Conservation (phyloP, 1,140 invertebrate genomes). For the Leguminivora glycinivorella region DNA sequence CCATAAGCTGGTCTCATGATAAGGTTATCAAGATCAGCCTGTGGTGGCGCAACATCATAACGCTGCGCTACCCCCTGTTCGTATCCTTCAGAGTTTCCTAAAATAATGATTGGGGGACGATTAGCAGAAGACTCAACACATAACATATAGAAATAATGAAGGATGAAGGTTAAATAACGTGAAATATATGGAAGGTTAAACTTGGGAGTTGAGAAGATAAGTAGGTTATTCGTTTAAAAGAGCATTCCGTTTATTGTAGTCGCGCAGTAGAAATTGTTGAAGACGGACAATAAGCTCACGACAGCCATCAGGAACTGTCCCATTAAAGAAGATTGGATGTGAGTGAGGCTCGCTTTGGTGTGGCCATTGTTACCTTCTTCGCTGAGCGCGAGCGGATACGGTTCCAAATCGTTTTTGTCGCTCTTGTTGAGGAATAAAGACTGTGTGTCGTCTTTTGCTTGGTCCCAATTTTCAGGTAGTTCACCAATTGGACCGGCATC, state of each 20-base stretch:
- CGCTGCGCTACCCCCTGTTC: conserved; percentile 67
- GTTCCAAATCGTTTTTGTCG: conserved; percentile 78
- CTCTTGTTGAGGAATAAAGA: conserved; percentile 78
- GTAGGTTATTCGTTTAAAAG: not conserved
- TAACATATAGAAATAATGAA: not conserved
- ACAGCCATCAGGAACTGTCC: conserved; percentile 28
- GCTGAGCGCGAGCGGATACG: conserved; percentile 76
- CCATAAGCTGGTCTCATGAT: conserved; percentile 64
- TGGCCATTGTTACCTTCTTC: conserved; percentile 70
- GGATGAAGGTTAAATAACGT: conserved; percentile 9
- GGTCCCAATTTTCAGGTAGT: conserved; percentile 77
- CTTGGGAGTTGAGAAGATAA: not conserved
- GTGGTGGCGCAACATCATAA: conserved; percentile 58
- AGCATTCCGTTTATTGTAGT: conserved; percentile 6
- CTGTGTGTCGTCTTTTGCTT: conserved; percentile 76
- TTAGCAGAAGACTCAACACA: not conserved
- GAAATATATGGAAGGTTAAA: conserved; percentile 10
- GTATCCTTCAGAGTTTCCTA: conserved; percentile 69
- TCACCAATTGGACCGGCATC: conserved; percentile 69
- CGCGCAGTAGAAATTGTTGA: conserved; percentile 12
- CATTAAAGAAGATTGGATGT: conserved; percentile 24
- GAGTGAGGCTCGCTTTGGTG: conserved; percentile 32
- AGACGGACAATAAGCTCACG: conserved; percentile 16
- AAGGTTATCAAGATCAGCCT: conserved; percentile 72
- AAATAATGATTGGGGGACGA: conserved; percentile 26